These are phyloP conservation scores for Sorex fumeus DNA, from an alignment of 2,113 vertebrate genomes.

Conservation along the genomic window DNA sequence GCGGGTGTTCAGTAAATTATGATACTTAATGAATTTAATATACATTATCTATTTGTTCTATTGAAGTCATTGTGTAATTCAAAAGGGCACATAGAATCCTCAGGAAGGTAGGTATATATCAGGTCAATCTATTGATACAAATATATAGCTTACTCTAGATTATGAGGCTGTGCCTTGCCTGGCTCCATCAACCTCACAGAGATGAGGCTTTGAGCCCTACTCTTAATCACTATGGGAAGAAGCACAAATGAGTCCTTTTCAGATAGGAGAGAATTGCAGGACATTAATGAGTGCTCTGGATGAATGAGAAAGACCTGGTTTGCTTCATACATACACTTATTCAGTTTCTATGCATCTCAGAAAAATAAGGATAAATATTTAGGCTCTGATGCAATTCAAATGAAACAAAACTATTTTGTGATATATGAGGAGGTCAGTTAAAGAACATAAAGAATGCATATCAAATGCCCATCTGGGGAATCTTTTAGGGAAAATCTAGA, in stretches of 20 bases:
- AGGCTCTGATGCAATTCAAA: slow-evolving; percentile 59
- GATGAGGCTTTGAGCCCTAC: background rate
- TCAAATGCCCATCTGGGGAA: background rate
- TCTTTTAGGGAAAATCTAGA: slow-evolving; percentile 32
- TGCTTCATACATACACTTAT: slow-evolving; percentile 67
- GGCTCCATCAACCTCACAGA: background rate
- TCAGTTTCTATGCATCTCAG: slow-evolving; percentile 64
- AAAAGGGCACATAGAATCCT: background rate
- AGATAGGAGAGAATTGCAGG: slow-evolving; percentile 36
- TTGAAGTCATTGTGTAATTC: slow-evolving; percentile 26
- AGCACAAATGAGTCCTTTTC: background rate
- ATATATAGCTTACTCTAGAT: too few relatives aligned
- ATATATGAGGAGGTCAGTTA: background rate
- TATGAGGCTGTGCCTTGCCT: background rate
- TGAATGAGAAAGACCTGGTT: slow-evolving; percentile 63
- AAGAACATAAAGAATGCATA: background rate
- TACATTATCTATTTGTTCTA: background rate
- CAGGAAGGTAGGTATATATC: slow-evolving; percentile 38
- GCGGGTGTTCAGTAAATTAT: background rate
- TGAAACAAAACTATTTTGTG: slow-evolving; percentile 69
- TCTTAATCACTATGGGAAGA: slow-evolving; percentile 31
- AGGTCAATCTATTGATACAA: too few relatives aligned
- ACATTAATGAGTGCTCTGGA: slow-evolving; percentile 59
- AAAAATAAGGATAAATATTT: slow-evolving; percentile 77
- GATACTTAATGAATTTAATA: background rate